Conservation (phyloP, 2,797 vertebrate species). For the Molothrus aeneus region DNA sequence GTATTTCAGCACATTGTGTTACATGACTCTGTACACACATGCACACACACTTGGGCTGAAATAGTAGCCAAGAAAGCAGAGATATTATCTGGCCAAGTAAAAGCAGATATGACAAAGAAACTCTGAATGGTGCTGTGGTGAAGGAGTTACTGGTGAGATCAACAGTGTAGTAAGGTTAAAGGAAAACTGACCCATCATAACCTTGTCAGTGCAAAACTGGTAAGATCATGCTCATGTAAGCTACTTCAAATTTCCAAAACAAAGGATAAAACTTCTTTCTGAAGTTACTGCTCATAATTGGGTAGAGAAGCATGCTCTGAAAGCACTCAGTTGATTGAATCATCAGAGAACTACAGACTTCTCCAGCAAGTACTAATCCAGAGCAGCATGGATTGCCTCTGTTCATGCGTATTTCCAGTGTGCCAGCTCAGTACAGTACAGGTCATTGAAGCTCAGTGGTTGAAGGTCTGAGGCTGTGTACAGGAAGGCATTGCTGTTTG, state of each 20-base stretch:
- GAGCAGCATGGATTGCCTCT: neutral
- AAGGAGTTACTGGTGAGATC: neutral
- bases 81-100: neutral
- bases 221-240: neutral
- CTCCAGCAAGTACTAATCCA: neutral
- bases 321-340: neutral
- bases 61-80: neutral
- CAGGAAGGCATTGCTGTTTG: neutral
- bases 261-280: neutral
- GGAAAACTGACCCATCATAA: neutral
- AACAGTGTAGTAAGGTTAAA: neutral
- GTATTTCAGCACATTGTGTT: slow-evolving; percentile 19
- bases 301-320: neutral
- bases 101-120: neutral
- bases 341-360: neutral
- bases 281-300: neutral
- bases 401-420: neutral
- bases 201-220: neutral
- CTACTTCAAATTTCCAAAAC: neutral
- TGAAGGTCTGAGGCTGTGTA: neutral
- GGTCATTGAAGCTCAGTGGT: neutral
- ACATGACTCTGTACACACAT: neutral
- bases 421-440: neutral
- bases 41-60: neutral
- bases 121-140: neutral